Conservation (phyloP, 2,888 invertebrate genomes). For the Scaptomyza polygonia region DNA sequence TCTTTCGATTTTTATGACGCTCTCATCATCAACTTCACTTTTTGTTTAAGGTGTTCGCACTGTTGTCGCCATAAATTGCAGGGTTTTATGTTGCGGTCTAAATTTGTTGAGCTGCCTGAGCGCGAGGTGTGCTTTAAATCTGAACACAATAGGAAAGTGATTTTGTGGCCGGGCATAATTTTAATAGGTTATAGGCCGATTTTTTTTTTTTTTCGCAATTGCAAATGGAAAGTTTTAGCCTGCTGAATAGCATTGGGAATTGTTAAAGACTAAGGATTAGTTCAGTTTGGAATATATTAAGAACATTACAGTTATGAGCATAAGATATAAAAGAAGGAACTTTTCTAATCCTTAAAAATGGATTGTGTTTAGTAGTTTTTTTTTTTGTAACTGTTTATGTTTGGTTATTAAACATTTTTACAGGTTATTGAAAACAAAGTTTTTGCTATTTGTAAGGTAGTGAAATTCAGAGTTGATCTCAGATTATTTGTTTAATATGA, state of each 20-base stretch:
- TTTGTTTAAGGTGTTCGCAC: slow-evolving; percentile 61
- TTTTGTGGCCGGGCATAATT: slow-evolving; percentile 42
- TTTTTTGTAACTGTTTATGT: too few species aligned
- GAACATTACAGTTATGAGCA: too few species aligned
- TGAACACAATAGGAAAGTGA: slow-evolving; percentile 49
- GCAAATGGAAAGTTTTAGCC: neutral
- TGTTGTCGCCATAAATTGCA: slow-evolving; percentile 63
- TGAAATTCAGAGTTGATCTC: too few species aligned
- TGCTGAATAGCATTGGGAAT: neutral
- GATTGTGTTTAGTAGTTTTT: too few species aligned
- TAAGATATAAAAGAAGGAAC: too few species aligned
- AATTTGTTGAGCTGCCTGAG: slow-evolving; percentile 17
- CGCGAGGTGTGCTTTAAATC: slow-evolving; percentile 16
- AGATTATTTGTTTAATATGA: too few species aligned
- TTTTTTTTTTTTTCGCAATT: neutral
- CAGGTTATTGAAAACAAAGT: too few species aligned
- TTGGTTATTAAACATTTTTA: too few species aligned
- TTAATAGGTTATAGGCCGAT: slow-evolving; percentile 25
- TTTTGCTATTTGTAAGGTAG: too few species aligned
- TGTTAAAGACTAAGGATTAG: too few species aligned
- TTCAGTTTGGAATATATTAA: too few species aligned
- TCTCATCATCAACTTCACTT: slow-evolving; percentile 54
- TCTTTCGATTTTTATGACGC: slow-evolving; percentile 48
- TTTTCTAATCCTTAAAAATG: too few species aligned
- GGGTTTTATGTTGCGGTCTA: slow-evolving; percentile 56